These are phyloP conservation scores for Bombus sibiricus DNA, from an alignment of 1,140 invertebrate species.

Conservation along the genomic window DNA sequence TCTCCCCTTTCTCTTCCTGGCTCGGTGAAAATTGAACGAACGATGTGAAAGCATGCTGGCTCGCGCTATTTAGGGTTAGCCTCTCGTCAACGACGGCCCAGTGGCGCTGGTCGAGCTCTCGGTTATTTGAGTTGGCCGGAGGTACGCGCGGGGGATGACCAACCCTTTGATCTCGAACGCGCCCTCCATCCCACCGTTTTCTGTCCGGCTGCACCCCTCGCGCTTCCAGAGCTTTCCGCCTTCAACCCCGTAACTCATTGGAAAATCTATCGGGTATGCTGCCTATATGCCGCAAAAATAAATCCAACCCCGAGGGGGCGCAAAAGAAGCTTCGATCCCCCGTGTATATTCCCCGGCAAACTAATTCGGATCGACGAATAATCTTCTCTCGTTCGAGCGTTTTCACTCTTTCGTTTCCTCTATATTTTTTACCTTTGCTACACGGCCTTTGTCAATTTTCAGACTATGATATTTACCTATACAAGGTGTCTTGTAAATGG, in stretches of 20 bases:
- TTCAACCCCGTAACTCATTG: conserved; percentile 71
- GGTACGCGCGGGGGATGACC: conserved; percentile 74
- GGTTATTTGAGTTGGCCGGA: conserved; percentile 82
- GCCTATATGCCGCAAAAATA: conserved; percentile 69
- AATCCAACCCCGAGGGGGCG: conserved; percentile 42
- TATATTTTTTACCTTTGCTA: not conserved
- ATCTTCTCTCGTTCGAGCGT: conserved; percentile 14
- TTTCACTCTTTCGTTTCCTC: conserved; percentile 1
- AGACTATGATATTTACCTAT: no score
- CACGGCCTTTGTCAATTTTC: no score
- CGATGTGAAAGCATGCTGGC: conserved; percentile 60
- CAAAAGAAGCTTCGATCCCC: conserved; percentile 6
- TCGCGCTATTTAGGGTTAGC: conserved; percentile 80
- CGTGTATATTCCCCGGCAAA: conserved; percentile 43
- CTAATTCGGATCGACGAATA: conserved; percentile 58
- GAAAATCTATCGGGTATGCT: conserved; percentile 75
- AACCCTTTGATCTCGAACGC: conserved; percentile 81
- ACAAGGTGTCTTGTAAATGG: no score
- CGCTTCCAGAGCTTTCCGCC: conserved; percentile 67
- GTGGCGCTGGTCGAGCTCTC: conserved; percentile 75
- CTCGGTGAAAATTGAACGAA: conserved; percentile 57
- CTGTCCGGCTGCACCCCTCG: conserved; percentile 69
- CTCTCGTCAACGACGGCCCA: conserved; percentile 71
- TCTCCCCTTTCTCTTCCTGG: no score
- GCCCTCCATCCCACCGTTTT: conserved; percentile 50